Conservation (phyloP, 2,888 invertebrate species). For the Orthosia incerta region DNA sequence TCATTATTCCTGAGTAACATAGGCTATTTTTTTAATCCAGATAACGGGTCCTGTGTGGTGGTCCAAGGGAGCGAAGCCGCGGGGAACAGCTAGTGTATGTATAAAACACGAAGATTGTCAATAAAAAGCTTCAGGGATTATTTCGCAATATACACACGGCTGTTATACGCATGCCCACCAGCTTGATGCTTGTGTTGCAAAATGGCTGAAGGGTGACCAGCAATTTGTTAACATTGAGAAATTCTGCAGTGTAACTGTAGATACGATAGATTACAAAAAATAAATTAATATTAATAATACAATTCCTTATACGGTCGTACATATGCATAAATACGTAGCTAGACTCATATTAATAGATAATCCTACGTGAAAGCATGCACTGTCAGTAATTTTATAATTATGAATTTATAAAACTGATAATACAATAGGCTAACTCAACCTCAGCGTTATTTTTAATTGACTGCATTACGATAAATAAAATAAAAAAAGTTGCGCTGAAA, state of each 20-base stretch:
- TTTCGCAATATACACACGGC: neutral
- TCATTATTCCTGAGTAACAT: too few relatives aligned
- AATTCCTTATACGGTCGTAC: neutral
- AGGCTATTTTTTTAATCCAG: too few relatives aligned
- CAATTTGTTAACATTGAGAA: conserved; percentile 31
- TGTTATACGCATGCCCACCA: conserved; percentile 39
- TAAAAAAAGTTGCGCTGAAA: conserved; percentile 20
- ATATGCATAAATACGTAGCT: neutral
- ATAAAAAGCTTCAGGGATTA: neutral
- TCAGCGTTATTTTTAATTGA: conserved; percentile 17
- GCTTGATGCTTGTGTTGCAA: conserved; percentile 14
- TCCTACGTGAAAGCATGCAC: conserved; percentile 11
- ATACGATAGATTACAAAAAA: conserved; percentile 1
- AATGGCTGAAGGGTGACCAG: conserved; percentile 38
- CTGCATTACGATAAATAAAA: conserved; percentile 20
- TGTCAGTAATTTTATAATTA: conserved; percentile 8
- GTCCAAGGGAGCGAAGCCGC: too few relatives aligned
- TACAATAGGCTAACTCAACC: conserved; percentile 28
- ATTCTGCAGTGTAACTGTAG: conserved; percentile 8
- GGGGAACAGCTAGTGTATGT: too few relatives aligned
- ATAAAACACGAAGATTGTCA: neutral
- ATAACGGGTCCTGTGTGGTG: too few relatives aligned
- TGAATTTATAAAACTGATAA: conserved; percentile 15
- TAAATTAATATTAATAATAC: neutral
- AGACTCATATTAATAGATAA: conserved; percentile 4